Evolutionary conservation across 2,797 vertebrate species (phyloP), one percentile per base, ranked within the genome.

Genomic region (Mus minutoides): DNA sequence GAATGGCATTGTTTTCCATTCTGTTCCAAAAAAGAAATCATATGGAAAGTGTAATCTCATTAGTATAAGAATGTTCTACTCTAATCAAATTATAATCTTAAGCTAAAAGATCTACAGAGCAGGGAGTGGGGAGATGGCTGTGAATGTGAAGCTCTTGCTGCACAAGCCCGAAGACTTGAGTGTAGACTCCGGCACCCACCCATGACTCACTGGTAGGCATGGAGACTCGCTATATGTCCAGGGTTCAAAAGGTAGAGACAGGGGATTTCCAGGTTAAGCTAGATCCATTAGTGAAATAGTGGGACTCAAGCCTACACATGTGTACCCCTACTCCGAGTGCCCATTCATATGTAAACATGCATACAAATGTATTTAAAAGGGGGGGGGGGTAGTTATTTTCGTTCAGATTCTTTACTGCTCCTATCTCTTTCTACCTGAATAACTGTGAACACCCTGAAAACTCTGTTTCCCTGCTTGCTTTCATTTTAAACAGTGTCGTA

Each of bases 321-420:
- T 0, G 16, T 4, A 54, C 21, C 7, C 62, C 31, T 52, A 37
- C 34, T 49, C 46, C 7, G 3, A 16, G 7, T 52, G 84, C 13
- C 64, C 31, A 52, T 12, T 14, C 46, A 54, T 1, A 73, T 12
- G n/a, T 29, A 73, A 71, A 73, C 13, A 73, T 16, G 21, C 34
- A 73, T 6, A 75, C 69, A 31, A 29, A 5, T 58, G 16, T 84
- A 11, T n/a, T 8, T 43, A 49, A 49, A 37, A 6, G 21, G 34
- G 21, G 52, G 21, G 52, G 24, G 16, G 1, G 17, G 71, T 62
- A n/a, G 24, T 40, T 88, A 76, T 3, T 62, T 62, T 14, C 88
- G 87, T 95, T 89, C 31, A 82, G 69, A 60, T 67, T 96, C 56
- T 60, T 82, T 77, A 52, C 12, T 67, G 29, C 52, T 91, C 17